Percentiles rank a stretch among this genome's conserved stretches.
Conservation (phyloP, 2,113 vertebrate species). For the Onychostoma macrolepis region DNA sequence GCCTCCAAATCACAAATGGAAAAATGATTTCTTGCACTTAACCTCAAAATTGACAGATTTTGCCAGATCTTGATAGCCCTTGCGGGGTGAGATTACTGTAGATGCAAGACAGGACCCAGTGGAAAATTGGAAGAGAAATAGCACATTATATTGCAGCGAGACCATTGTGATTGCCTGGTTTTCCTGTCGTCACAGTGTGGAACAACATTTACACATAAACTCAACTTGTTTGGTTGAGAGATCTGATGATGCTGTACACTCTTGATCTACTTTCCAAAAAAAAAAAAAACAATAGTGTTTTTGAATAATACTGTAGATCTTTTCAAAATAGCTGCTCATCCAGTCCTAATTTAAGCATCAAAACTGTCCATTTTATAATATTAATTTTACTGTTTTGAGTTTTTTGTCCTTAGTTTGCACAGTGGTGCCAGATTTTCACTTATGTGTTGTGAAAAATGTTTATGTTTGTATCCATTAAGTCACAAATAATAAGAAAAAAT, state of each 20-base stretch:
- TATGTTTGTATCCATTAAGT: background rate
- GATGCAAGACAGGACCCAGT: background rate
- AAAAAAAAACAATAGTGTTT: background rate
- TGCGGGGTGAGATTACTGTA: conserved; percentile 31
- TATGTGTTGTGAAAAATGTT: background rate
- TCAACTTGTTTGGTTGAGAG: conserved; percentile 1
- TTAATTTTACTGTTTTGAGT: background rate
- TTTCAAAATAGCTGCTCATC: background rate
- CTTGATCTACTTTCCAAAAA: conserved; percentile 23
- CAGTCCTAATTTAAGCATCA: background rate
- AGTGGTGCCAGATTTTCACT: background rate
- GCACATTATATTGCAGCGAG: conserved; percentile 15
- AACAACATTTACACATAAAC: conserved; percentile 7
- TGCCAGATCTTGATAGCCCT: conserved; percentile 16
- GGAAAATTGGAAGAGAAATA: conserved; percentile 31
- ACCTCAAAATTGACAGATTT: conserved; percentile 9
- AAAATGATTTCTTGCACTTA: conserved; percentile 19
- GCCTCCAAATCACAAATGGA: background rate
- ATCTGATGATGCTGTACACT: background rate
- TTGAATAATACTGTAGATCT: conserved; percentile 4
- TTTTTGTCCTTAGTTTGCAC: background rate
- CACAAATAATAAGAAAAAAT: background rate
- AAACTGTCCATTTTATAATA: background rate
- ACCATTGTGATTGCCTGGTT: conserved; percentile 11
- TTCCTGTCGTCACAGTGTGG: conserved; percentile 13